These are phyloP conservation scores for Phyllotreta striolata DNA, from an alignment of 2,888 invertebrate genomes.

Conservation along the genomic window DNA sequence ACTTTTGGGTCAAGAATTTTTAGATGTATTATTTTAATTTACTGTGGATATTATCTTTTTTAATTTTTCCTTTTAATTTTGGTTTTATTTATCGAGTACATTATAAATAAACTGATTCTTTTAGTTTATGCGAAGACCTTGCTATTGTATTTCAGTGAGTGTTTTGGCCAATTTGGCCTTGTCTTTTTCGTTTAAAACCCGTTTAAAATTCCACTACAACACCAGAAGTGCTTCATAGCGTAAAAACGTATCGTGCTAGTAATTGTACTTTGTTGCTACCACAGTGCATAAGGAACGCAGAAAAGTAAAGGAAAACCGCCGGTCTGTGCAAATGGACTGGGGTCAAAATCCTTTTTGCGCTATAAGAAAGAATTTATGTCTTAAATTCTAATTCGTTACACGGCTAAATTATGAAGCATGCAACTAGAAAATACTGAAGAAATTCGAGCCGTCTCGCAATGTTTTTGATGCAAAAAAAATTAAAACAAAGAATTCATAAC, in stretches of 20 bases:
- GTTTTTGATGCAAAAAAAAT: slow-evolving; percentile 5
- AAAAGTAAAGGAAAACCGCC: neutral
- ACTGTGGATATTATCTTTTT: too few relatives aligned
- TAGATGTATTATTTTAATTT: too few relatives aligned
- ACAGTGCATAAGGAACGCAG: slow-evolving; percentile 3
- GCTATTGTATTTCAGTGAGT: too few relatives aligned
- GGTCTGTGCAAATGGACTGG: slow-evolving; percentile 15
- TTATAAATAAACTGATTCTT: too few relatives aligned
- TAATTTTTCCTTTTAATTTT: too few relatives aligned
- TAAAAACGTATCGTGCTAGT: slow-evolving; percentile 7
- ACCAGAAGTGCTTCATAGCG: slow-evolving; percentile 10
- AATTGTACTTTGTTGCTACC: slow-evolving; percentile 9
- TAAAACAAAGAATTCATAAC: slow-evolving; percentile 14
- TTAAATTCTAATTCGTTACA: slow-evolving; percentile 2
- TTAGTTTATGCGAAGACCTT: too few relatives aligned
- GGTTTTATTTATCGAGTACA: too few relatives aligned
- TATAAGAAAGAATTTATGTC: slow-evolving; percentile 5
- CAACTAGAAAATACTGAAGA: neutral
- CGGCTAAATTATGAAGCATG: neutral
- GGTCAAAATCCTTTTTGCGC: slow-evolving; percentile 8
- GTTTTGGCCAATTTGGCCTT: too few relatives aligned
- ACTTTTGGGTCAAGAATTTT: too few relatives aligned
- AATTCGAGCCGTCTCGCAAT: slow-evolving; percentile 1
- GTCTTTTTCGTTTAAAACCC: neutral
- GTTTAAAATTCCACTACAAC: slow-evolving; percentile 2